These are phyloP conservation scores for Hipposideros armiger DNA, from an alignment of 2,113 vertebrate genomes.

Conservation along the genomic window DNA sequence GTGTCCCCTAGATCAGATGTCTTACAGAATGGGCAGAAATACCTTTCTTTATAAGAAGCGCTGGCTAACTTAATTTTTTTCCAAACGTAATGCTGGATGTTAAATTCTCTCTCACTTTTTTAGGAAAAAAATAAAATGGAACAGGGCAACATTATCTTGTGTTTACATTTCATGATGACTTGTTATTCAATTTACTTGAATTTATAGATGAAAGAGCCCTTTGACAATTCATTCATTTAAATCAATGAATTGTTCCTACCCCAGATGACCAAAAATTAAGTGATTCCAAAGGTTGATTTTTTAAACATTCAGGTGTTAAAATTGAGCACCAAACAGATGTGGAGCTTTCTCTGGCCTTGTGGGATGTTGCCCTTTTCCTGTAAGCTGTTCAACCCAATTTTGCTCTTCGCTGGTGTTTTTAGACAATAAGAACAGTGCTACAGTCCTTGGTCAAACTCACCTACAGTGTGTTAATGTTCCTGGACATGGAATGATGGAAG, in stretches of 20 bases:
- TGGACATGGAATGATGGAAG: not conserved
- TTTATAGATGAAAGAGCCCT: constrained; percentile 11
- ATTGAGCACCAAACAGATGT: not conserved
- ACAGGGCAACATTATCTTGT: not conserved
- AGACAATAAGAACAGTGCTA: not conserved
- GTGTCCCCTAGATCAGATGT: not conserved
- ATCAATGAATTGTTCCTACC: not conserved
- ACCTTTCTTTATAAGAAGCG: not conserved
- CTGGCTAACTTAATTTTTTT: not conserved
- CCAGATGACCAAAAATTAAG: not conserved
- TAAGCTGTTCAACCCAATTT: not conserved
- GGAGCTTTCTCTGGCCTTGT: not conserved
- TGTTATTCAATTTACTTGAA: not conserved
- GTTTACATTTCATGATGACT: constrained; percentile 32
- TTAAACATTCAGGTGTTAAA: constrained; percentile 2
- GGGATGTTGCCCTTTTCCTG: not conserved
- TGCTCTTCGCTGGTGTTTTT: not conserved
- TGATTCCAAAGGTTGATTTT: not conserved
- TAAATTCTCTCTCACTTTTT: not conserved
- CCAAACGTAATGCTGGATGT: not conserved
- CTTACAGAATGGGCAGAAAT: not conserved
- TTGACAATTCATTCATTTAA: not conserved
- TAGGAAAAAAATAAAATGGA: not conserved
- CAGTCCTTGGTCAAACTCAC: not conserved
- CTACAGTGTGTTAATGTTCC: not conserved